A percentile compares a stretch with the other conserved stretches of the same genome.
Evolutionary conservation across 2,797 vertebrate species (phyloP).

Genomic region (Meriones psammophilus): DNA sequence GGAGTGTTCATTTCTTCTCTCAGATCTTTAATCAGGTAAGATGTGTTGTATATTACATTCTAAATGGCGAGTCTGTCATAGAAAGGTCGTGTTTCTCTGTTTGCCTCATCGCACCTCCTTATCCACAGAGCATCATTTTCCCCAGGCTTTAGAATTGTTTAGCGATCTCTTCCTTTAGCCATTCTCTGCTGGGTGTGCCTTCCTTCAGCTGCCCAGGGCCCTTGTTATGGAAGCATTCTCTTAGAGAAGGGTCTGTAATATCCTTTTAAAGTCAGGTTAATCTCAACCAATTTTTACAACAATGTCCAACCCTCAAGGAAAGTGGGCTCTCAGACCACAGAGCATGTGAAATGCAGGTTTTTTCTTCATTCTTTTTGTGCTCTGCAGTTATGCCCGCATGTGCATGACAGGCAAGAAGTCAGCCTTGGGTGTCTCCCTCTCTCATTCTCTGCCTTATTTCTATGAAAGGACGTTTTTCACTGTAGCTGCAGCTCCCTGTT

Average conservation of each 20-base stretch:
- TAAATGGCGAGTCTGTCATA: background rate
- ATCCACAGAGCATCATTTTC: background rate
- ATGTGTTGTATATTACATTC: background rate
- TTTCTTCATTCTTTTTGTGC: background rate
- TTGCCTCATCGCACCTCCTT: fast-evolving
- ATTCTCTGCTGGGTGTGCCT: background rate
- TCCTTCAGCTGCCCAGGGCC: background rate
- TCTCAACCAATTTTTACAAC: background rate
- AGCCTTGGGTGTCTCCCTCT: background rate
- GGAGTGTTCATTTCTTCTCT: background rate
- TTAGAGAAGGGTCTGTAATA: background rate
- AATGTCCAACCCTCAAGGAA: background rate
- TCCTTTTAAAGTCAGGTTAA: background rate
- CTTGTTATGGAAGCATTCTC: background rate
- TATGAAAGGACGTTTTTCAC: background rate
- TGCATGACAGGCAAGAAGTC: background rate
- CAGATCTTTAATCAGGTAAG: background rate
- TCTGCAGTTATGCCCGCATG: no score
- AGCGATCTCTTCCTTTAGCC: background rate
- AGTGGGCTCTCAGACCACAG: background rate
- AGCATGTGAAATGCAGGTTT: background rate
- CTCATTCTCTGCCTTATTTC: background rate
- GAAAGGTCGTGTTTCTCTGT: background rate
- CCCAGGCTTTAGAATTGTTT: background rate
- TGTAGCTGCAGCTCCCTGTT: background rate